phyloP scores from a whole-genome alignment of 2,888 invertebrate genomes.

The Microdon myrmicae region DNA sequence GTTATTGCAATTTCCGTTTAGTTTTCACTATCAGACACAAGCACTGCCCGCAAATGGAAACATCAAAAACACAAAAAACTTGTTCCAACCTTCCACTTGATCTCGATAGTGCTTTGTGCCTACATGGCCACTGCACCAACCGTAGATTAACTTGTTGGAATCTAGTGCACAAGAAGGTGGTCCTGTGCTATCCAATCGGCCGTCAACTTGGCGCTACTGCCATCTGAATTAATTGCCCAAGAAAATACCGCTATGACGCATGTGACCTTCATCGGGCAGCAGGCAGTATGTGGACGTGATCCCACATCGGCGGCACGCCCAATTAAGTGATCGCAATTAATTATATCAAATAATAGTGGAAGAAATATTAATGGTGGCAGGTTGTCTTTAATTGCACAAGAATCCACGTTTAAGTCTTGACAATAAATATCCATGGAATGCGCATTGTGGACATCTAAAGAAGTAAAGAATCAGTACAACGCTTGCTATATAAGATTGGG shows the following conservation, averaged over 20 bases:
- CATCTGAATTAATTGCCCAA: no score
- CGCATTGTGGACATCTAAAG: slow-evolving; percentile 7
- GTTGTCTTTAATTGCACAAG: slow-evolving; percentile 11
- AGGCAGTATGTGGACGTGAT: slow-evolving; percentile 1
- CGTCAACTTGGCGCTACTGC: no score
- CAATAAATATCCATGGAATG: slow-evolving; percentile 30
- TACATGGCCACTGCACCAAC: slow-evolving; percentile 11
- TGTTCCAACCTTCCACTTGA: slow-evolving; percentile 42
- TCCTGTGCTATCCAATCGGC: no score
- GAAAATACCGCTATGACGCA: no score
- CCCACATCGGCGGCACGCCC: slow-evolving; percentile 19
- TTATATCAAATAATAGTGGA: slow-evolving; percentile 24
- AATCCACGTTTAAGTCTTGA: slow-evolving; percentile 2
- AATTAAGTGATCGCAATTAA: slow-evolving; percentile 33
- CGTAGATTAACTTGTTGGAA: no score
- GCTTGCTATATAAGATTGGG: not conserved
- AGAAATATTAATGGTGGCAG: slow-evolving; percentile 19
- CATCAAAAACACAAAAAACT: slow-evolving; percentile 9
- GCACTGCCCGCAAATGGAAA: no score
- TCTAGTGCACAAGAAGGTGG: no score
- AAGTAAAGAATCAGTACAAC: slow-evolving; percentile 11
- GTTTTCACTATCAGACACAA: no score
- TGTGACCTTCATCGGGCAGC: no score
- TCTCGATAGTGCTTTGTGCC: slow-evolving; percentile 4
- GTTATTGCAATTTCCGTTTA: no score